Base-by-base conservation (phyloP, 2,888 invertebrate species). In the Mythimna pallens region DNA sequence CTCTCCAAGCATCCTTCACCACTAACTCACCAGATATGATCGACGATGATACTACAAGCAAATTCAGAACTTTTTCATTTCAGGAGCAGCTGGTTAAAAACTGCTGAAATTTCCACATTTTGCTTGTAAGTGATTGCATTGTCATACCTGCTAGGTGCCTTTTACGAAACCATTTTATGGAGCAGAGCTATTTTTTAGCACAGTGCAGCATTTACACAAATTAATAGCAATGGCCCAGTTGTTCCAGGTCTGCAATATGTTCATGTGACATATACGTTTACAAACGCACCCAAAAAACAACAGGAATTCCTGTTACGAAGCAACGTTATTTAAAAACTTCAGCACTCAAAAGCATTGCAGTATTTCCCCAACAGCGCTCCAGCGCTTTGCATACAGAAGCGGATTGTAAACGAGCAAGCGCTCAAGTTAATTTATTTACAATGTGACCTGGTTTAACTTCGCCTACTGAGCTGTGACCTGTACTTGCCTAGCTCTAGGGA, bases 401-500 rank as follows among this genome's bases (percentile, higher is more conserved):
- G 25, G 25, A 25, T 59, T 63, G 76, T 78, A 78, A 66, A 80
- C 70, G 63, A 76, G 57, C 76, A 54, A 67, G 66, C 71, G 63
- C 70, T 59, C 2, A 30, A 76, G 55, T 58, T 80, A 64, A 76
- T 80, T 80, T 71, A 79, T 79, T 80, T 76, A 76, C 66, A 47
- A 55, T 52, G 64, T 76, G 81, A 76, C 79, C 79, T 67, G 81
- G 81, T 76, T 78, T 65, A 63, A 59, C 58, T 75, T 75, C 20
- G 22, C 50, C 40, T 43, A 58, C 43, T 30, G 57, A 40, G 52
- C 22, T 65, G 64, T 77, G 65, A 62, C 63, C 62, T 66, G 36
- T 30, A 22, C 5, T 54, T n/a, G 34, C 40, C 57, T 58, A 58
- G 43, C 78, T 40, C 43, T 65, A 65, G 25, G 34, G 67, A 20